Base-by-base conservation (phyloP, 2,797 vertebrate species). In the Enteromius trimaculatus region DNA sequence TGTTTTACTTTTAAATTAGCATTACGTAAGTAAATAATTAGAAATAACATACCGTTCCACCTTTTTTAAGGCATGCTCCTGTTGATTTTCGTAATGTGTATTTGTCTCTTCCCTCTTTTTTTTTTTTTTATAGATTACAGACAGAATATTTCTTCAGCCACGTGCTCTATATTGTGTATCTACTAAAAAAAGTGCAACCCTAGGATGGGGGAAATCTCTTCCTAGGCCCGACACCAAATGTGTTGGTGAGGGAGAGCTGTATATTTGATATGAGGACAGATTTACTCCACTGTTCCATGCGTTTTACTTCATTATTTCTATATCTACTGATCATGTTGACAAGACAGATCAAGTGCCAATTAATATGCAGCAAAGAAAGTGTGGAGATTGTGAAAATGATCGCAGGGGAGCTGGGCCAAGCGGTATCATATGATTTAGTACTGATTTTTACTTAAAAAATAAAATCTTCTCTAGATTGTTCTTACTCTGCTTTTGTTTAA, bases 301-400 rank as follows among this genome's bases (percentile, higher is more conserved):
- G 44, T 23, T 76, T 87, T 37, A 74, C 55, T 17, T 78, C 90
- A 80, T 85, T 87, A 29, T 71, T 90, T 16, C 11, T 90, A 13
- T 88, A 85, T 82, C 70, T 91, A 39, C 16, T 83, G 3, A 16
- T 65, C 23, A 7, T 84, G n/a, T 0, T 23, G 0, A 2, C 31
- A 2, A 70, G 1, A 31, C 79, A 3, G 29, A 58, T 69, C 3
- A 37, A 19, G 0, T 17, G 84, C 55, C 31, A 13, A 8, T 10
- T 16, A n/a, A 0, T 0, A 14, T 88, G 88, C 79, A 10, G 37
- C 8, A 0, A 0, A 0, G 91, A 88, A 69, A 2, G 65, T 17
- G 0, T 78, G 2, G 0, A 0, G 0, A 0, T 0, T 2, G 84
- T 92, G 10, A 0, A 1, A 0, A 0, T 0, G 0, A 65, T 91